phyloP scores from a whole-genome alignment of 2,888 invertebrate genomes.

The Brachyopa scutellaris region DNA sequence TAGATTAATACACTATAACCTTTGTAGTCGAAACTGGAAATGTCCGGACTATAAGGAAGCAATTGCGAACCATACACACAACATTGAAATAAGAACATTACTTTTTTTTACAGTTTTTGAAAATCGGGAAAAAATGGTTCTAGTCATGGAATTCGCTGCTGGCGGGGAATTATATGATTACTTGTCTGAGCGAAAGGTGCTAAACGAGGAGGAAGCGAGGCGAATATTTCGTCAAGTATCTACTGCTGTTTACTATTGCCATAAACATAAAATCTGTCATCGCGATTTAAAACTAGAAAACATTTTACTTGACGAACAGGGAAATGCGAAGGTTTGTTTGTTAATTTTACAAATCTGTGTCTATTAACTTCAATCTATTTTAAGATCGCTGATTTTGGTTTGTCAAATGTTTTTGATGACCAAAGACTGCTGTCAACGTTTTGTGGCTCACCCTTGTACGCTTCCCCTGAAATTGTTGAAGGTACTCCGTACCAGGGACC shows the following conservation, averaged over 20 bases:
- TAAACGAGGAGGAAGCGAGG: conserved; percentile 95
- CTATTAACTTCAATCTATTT: conserved; percentile 71
- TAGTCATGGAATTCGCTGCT: conserved; percentile 99
- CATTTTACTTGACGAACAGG: conserved; percentile 94
- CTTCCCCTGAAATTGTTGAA: conserved; percentile 98
- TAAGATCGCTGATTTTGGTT: conserved; percentile 98
- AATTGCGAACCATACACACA: too few relatives aligned
- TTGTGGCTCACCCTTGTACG: conserved; percentile 98
- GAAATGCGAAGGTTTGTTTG: conserved; percentile 93
- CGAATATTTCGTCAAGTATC: conserved; percentile 98
- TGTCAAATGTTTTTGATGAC: conserved; percentile 98
- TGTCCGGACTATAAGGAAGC: too few relatives aligned
- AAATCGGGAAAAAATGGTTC: conserved; percentile 99
- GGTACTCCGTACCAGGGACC: conserved; percentile 98
- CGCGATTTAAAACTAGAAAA: conserved; percentile 97
- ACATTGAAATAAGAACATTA: too few relatives aligned
- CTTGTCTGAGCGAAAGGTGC: conserved; percentile 94
- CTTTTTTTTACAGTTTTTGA: conserved; percentile 95
- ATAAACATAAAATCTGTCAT: conserved; percentile 98
- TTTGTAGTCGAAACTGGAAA: too few relatives aligned
- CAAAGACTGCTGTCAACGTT: conserved; percentile 93
- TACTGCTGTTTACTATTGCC: conserved; percentile 98
- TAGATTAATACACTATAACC: too few relatives aligned
- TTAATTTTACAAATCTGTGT: not conserved
- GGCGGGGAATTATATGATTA: conserved; percentile 99